Evolutionary conservation across 1,140 invertebrate species (phyloP), one percentile per base, ranked within the genome.

Genomic region (Bactericera cockerelli): DNA sequence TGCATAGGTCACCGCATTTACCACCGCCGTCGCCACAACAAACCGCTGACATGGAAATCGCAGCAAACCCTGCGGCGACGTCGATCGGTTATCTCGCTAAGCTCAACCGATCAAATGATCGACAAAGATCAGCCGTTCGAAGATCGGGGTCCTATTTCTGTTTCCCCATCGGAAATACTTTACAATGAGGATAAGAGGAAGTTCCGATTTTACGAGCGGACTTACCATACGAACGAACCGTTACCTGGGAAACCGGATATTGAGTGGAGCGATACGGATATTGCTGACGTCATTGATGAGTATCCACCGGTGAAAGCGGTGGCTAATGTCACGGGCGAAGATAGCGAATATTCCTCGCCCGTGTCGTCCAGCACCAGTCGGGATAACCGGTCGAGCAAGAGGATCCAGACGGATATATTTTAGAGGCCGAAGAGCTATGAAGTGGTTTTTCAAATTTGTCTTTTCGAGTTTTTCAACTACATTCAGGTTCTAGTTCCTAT

Each of bases 221-320:
- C 81, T 60, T 91, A 91, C 72, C 74, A 80, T 62, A 91, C 87
- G 11, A 76, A 88, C 67, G 87, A 91, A 75, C 87, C 87, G 56
- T 70, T 90, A 63, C 78, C 81, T 2, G 80, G 82, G 65, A 79
- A 80, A 66, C 86, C 87, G 21, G 74, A 64, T 14, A 61, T 70
- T 22, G 64, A 68, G 24, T 89, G 89, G n/a, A n/a, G 19, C 71
- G 84, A 86, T 63, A 80, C 84, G 57, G 87, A 88, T 72, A 77
- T 80, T 56, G 85, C 82, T 80, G 86, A 88, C 70, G n/a, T n/a
- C n/a, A 81, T 81, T 65, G 78, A 81, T 69, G 80, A 82, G 38
- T 64, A 60, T 31, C 42, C 42, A 49, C 4, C 42, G 22, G 6
- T 49, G 42, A 6, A 6, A 49, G 3, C n/a, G n/a, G 42, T 49